These are phyloP conservation scores for Saturnia japonica DNA, from an alignment of 2,888 invertebrate genomes.

Conservation along the genomic window DNA sequence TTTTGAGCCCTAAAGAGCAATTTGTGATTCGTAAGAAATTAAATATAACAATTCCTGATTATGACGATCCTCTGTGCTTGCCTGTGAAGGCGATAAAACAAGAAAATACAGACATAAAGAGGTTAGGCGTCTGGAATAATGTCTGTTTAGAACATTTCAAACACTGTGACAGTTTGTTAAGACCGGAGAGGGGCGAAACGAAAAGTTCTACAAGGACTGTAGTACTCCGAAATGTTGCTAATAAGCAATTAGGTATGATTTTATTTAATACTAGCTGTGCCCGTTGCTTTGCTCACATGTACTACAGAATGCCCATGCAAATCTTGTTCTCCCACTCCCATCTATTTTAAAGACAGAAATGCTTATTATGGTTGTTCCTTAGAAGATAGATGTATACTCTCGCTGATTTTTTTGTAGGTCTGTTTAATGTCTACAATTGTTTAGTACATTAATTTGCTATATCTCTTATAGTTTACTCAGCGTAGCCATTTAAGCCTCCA, in stretches of 20 bases:
- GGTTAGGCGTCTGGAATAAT: conserved; percentile 65
- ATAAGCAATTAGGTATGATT: conserved; percentile 55
- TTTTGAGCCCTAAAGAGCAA: conserved; percentile 27
- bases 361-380: too few relatives aligned
- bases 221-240: conserved; percentile 58
- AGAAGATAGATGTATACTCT: too few relatives aligned
- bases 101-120: conserved; percentile 47
- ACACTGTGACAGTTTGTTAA: conserved; percentile 48
- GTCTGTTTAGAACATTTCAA: conserved; percentile 65
- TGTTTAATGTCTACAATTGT: too few relatives aligned
- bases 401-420: too few relatives aligned
- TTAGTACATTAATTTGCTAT: too few relatives aligned
- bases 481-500: too few relatives aligned
- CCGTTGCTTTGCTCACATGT: too few relatives aligned
- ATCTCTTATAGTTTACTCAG: too few relatives aligned
- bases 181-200: conserved; percentile 50
- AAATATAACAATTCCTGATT: conserved; percentile 65
- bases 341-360: too few relatives aligned
- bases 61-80: conserved; percentile 68
- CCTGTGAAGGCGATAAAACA: conserved; percentile 59
- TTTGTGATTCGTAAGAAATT: conserved; percentile 41
- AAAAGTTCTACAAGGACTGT: conserved; percentile 55
- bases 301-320: too few relatives aligned
- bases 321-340: too few relatives aligned
- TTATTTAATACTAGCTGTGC: background rate